Percentiles rank a stretch among this genome's conserved stretches.
phyloP scores from a whole-genome alignment of 2,113 vertebrate species.

The Pantherophis guttatus region DNA sequence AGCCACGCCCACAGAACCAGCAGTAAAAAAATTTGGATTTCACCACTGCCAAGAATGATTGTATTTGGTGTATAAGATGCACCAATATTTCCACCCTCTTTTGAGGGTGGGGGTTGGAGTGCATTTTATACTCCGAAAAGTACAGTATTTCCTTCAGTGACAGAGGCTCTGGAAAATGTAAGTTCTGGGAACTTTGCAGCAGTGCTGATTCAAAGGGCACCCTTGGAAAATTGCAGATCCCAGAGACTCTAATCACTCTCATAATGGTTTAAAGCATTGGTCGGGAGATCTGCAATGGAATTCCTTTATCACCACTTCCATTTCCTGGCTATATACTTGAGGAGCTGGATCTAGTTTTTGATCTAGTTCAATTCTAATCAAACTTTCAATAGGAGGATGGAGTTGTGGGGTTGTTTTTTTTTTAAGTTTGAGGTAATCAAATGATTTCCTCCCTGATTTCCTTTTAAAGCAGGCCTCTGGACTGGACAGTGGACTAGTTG shows the following conservation, averaged over 20 bases:
- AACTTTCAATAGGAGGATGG: not conserved
- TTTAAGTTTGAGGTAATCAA: not conserved
- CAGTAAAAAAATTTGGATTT: too few species aligned
- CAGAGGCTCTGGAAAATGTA: not conserved
- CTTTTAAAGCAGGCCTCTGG: not conserved
- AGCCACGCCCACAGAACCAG: too few species aligned
- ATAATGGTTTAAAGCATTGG: not conserved
- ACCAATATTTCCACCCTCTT: too few species aligned
- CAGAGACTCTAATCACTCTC: not conserved
- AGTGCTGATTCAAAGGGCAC: not conserved
- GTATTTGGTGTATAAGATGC: too few species aligned
- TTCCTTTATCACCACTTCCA: not conserved
- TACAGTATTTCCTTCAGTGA: not conserved
- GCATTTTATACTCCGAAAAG: too few species aligned
- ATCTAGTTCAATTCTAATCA: not conserved
- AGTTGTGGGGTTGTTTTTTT: not conserved
- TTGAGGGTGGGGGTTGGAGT: too few species aligned
- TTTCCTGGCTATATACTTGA: not conserved
- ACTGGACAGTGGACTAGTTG: not conserved
- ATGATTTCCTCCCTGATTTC: not conserved
- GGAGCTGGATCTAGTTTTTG: not conserved
- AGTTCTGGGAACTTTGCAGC: not conserved
- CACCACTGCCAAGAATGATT: too few species aligned
- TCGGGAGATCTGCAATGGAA: not conserved
- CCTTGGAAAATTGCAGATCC: not conserved